Conservation (phyloP, 2,888 invertebrate genomes). For the Muscina levida region DNA sequence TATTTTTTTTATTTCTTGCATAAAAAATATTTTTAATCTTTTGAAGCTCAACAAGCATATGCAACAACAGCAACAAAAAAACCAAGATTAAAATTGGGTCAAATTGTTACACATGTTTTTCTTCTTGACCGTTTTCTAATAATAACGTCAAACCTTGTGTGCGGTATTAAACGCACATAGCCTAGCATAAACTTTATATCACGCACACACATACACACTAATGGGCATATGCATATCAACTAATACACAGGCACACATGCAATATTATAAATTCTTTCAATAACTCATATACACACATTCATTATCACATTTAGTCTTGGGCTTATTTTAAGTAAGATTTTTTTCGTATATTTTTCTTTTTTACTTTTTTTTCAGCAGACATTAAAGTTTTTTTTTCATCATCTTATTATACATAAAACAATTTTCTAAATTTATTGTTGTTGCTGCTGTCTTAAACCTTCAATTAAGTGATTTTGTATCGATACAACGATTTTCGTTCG, state of each 20-base stretch:
- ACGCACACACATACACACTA: not conserved
- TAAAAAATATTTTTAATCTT: conserved; percentile 50
- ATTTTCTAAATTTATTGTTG: conserved; percentile 20
- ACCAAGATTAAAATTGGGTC: conserved; percentile 44
- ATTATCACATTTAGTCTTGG: conserved; percentile 19
- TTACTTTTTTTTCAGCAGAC: conserved; percentile 5
- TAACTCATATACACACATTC: not conserved
- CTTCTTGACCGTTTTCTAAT: conserved; percentile 6
- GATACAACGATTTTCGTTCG: conserved; percentile 10
- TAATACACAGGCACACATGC: too few relatives aligned
- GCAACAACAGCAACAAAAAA: not conserved
- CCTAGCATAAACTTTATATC: too few relatives aligned
- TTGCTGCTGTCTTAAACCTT: conserved; percentile 21
- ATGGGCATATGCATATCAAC: too few relatives aligned
- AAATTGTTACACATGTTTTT: conserved; percentile 18
- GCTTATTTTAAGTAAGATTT: too few relatives aligned
- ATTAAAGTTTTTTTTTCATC: conserved; percentile 43
- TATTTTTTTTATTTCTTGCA: too few relatives aligned
- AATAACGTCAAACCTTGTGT: conserved; percentile 27
- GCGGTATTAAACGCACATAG: not conserved
- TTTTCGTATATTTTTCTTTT: conserved; percentile 15
- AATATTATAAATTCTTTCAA: too few relatives aligned
- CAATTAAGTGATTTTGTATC: conserved; percentile 12
- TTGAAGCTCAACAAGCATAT: conserved; percentile 2
- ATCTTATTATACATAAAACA: conserved; percentile 24